Base-by-base conservation (phyloP, 1,140 invertebrate species). In the Ceratina australensis region DNA sequence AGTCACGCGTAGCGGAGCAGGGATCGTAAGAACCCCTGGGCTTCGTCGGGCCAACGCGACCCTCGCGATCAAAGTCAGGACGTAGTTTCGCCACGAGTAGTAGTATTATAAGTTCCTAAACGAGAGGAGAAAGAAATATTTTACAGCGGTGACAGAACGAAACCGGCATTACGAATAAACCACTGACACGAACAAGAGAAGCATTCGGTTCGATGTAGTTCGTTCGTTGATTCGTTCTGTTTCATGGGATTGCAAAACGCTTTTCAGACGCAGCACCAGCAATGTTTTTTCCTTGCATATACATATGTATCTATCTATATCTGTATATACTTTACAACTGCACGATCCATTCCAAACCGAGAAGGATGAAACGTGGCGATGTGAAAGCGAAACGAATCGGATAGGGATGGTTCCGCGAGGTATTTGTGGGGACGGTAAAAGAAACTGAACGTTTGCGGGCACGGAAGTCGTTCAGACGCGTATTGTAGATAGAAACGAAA, bases 91-190 rank as follows among this genome's bases (percentile, higher is more conserved):
- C 72, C 82, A 87, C 82, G 77, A 90, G 83, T 89, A 89, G 47
- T 57, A 59, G 84, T 90, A 89, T 90, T 90, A 90, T 84, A 87
- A 89, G 89, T 90, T 90, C 88, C 88, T 89, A 90, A 83, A 71
- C 61, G 74, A 78, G 80, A 57, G 66, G 50, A 26, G 15, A 47
- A 61, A 60, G 18, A 69, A 57, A 82, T 74, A 84, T 66, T 79
- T 84, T 78, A 83, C 82, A 79, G 33, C 54, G 54, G 20, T 72
- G 76, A 80, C 67, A 80, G 72, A 84, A 80, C 67, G 80, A 75
- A 79, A 33, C 65, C 59, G 69, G 66, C 50, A 74, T 72, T 47
- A 54, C 80, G 69, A 74, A 79, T 69, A 73, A 65, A 61, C 50
- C 54, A 57, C 60, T 66, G 33, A 24, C 57, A 47, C 63, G 78